Evolutionary conservation across 2,888 invertebrate species (phyloP), one percentile per base, ranked within the genome.

Genomic region (Drosophila melanocephala): DNA sequence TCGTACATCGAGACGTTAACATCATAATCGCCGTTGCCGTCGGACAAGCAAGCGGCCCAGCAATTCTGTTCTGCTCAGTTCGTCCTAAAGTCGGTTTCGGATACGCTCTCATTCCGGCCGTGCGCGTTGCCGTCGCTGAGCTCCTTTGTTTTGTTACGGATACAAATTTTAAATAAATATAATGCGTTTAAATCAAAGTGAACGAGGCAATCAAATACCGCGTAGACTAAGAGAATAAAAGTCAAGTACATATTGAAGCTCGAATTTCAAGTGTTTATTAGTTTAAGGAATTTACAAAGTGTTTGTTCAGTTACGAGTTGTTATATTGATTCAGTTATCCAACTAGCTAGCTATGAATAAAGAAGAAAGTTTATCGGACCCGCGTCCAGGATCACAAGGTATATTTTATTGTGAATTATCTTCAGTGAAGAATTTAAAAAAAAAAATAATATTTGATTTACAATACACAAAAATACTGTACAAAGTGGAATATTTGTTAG

Each of bases 1-100:
- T 91, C 85, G 91, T 89, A 92, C 84, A 91, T 92, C 92, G 91
- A 90, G 90, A 90, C 88, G 91, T 84, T 87, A 92, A 92, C 92
- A 92, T 89, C 92, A 91, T 90, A 90, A 84, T 89, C 87, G 86
- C 83, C 74, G 79, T 80, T 35, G 63, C 61, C 80, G 84, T 75
- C 71, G 78, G 63, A 59, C 37, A 64, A 56, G 64, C 60, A 50
- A 62, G 59, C 57, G 50, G 44, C 66, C 51, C 37, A 57, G 47
- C 37, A 44, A 60, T 37, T 50, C 59, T 60, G 51, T 72, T 57
- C 83, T 72, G 61, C 53, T 64, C 44, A 62, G 72, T 61, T 58
- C 69, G 62, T 72, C 37, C 53, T 42, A n/a, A 56, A 44, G 10
- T 51, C 55, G 16, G 60, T 32, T 63, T 61, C 61, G 50, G 42